A percentile compares a stretch with the other conserved stretches of the same genome.
Evolutionary conservation across 2,797 vertebrate species (phyloP).

Genomic region (Ataeniobius toweri): DNA sequence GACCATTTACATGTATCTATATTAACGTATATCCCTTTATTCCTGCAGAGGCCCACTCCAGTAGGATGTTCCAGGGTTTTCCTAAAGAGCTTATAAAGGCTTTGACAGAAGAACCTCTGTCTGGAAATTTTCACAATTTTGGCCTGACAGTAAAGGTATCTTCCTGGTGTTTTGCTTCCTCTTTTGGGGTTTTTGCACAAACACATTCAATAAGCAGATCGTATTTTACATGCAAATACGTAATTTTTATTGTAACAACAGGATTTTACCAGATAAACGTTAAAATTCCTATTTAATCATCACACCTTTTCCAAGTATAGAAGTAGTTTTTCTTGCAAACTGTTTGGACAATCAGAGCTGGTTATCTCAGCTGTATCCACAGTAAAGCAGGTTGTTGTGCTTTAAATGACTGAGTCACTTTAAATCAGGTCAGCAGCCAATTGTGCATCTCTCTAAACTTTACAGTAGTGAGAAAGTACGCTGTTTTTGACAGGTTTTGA

Average conservation of each 20-base stretch:
- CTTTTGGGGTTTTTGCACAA: constrained; percentile 7
- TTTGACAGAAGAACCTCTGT: constrained; percentile 77
- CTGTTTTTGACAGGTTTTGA: background rate
- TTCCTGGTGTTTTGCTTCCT: constrained; percentile 18
- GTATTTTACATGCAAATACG: background rate
- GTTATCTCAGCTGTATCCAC: background rate
- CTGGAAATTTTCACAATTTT: constrained; percentile 83
- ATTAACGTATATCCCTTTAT: background rate
- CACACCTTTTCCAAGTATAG: background rate
- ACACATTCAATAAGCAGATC: background rate
- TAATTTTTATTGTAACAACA: background rate
- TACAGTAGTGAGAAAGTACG: background rate
- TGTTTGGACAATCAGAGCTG: background rate
- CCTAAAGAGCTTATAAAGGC: constrained; percentile 71
- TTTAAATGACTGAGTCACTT: background rate
- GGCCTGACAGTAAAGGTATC: constrained; percentile 77
- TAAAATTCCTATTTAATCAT: background rate
- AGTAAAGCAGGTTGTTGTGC: background rate
- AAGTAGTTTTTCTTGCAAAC: background rate
- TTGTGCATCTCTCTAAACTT: background rate
- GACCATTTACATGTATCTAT: background rate
- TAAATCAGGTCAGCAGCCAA: background rate
- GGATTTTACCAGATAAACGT: background rate
- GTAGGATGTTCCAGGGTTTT: constrained; percentile 78
- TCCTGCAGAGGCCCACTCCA: constrained; percentile 72